phyloP scores from a whole-genome alignment of 2,797 vertebrate species.

The Spheniscus humboldti region DNA sequence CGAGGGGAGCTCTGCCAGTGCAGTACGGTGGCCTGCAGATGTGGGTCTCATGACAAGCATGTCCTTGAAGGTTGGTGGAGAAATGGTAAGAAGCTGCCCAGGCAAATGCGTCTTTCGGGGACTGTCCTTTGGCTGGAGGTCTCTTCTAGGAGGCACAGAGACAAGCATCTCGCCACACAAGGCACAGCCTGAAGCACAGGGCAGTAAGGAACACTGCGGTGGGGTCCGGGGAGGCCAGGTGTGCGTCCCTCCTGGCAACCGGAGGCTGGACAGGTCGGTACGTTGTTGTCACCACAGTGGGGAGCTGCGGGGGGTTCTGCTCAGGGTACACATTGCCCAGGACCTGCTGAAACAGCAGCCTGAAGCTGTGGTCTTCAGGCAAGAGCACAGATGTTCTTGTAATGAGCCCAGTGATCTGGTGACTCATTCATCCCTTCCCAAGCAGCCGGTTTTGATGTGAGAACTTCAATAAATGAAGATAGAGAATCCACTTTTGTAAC shows the following conservation, averaged over 20 bases:
- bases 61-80: neutral
- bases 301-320: neutral
- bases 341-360: neutral
- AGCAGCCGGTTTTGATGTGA: conserved; percentile 15
- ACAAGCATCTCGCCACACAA: neutral
- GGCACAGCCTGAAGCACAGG: neutral
- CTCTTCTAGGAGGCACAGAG: neutral
- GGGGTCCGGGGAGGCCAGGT: neutral
- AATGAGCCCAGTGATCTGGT: neutral
- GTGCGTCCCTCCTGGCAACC: neutral
- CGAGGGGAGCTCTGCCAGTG: neutral
- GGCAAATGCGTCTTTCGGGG: neutral
- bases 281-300: accelerated
- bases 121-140: neutral
- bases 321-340: neutral
- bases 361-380: accelerated
- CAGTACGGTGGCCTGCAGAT: neutral
- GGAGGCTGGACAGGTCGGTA: accelerated
- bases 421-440: neutral
- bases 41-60: neutral
- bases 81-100: neutral
- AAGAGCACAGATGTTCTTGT: neutral
- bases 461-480: conserved; percentile 2
- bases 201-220: accelerated
- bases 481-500: neutral